Percentiles rank a stretch among this genome's conserved stretches.
Conservation (phyloP, 2,797 vertebrate species). For the Falco naumanni region DNA sequence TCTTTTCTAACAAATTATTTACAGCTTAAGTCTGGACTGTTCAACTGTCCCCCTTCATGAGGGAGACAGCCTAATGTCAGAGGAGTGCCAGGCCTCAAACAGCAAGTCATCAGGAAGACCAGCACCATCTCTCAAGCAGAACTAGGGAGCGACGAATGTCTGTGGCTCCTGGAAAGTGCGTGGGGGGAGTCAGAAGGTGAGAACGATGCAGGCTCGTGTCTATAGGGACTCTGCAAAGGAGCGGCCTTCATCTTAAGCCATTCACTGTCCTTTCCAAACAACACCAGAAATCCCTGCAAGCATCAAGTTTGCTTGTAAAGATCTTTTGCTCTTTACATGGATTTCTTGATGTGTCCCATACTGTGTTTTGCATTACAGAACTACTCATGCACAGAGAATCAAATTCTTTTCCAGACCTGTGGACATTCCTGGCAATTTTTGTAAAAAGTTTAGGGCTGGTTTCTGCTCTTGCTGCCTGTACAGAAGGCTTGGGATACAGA, state of each 20-base stretch:
- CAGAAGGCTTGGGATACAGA: neutral
- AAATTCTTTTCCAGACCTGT: neutral
- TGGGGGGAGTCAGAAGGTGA: neutral
- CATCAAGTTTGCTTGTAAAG: neutral
- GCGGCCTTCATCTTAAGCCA: neutral
- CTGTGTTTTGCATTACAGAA: neutral
- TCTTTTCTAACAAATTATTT: neutral
- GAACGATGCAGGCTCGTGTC: fast-evolving
- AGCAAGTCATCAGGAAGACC: neutral
- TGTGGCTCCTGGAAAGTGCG: neutral
- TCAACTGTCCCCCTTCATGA: neutral
- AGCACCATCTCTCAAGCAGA: neutral
- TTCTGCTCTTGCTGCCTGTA: neutral
- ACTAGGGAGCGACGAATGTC: neutral
- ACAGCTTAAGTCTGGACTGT: neutral
- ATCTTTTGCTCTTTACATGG: fast-evolving
- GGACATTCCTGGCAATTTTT: neutral
- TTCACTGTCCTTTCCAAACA: neutral
- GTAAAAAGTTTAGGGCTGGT: neutral
- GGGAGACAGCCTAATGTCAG: neutral
- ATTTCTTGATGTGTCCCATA: neutral
- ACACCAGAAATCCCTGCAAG: neutral
- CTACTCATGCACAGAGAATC: neutral
- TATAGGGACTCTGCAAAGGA: neutral
- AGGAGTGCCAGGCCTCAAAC: neutral